Evolutionary conservation across 2,888 invertebrate species (phyloP).

Genomic region (Sussaba pulchella): DNA sequence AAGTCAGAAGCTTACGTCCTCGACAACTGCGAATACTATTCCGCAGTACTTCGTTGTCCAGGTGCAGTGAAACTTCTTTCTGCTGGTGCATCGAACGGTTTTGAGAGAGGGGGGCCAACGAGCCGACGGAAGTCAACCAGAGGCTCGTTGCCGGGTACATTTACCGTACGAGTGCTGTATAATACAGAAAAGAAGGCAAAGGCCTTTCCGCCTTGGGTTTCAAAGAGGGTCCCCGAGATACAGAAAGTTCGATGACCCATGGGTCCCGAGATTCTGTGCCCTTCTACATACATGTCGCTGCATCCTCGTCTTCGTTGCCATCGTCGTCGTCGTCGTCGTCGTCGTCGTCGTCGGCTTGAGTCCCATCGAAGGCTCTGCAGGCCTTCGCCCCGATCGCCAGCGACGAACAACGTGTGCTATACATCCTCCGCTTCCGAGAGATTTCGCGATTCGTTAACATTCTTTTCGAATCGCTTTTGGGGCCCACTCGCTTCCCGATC

Average conservation of each 20-base stretch:
- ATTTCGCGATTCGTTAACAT: conserved; percentile 81
- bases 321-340: conserved; percentile 27
- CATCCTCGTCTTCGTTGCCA: conserved; percentile 37
- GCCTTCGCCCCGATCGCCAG: conserved; percentile 29
- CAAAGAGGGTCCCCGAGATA: conserved; percentile 15
- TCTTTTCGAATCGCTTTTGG: conserved; percentile 74
- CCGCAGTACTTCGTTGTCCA: background rate
- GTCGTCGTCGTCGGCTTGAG: conserved; percentile 24
- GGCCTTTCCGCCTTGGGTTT: conserved; percentile 16
- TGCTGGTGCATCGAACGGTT: conserved; percentile 3
- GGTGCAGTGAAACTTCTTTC: conserved; percentile 3
- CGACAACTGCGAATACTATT: background rate
- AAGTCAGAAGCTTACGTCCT: background rate
- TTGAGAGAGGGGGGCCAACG: conserved; percentile 13
- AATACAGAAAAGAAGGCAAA: conserved; percentile 44
- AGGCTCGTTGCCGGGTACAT: conserved; percentile 5
- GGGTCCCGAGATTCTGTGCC: conserved; percentile 44
- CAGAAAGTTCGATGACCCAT: conserved; percentile 56
- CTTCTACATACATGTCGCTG: conserved; percentile 33
- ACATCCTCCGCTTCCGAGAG: conserved; percentile 73
- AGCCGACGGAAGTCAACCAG: conserved; percentile 3
- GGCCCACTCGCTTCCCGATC: conserved; percentile 36
- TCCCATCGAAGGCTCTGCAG: conserved; percentile 35
- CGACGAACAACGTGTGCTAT: conserved; percentile 69
- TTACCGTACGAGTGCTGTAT: conserved; percentile 22